Base-by-base conservation (phyloP, 2,113 vertebrate species). In the Motacilla tschutschensis region DNA sequence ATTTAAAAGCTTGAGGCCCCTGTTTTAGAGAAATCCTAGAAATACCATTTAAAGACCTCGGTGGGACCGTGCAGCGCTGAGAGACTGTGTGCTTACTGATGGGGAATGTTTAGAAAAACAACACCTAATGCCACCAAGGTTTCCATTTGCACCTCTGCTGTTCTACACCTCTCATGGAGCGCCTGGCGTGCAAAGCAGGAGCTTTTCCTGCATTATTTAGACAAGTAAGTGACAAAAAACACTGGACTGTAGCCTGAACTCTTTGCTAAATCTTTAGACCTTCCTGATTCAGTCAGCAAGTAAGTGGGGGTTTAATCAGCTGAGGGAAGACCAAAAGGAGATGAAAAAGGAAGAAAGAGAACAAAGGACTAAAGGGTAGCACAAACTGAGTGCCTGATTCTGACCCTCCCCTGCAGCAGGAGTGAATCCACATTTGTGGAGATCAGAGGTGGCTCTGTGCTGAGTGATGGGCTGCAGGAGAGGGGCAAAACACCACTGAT, bases 21-120 rank as follows among this genome's bases (percentile, higher is more conserved):
- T 86, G 71, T 46, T 92, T 88, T 28, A 88, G 55, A 83, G 84
- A 93, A 92, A 88, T 92, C 66, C 81, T 93, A 94, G 87, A 93
- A 94, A 93, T 84, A 93, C 53, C 40, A 21, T 87, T 95, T 95
- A 94, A 95, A 95, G 89, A 79, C 29, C 94, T 96, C 80, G 0
- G 35, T 76, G 94, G 92, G 94, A 90, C 79, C 0, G 1, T 50
- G 82, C 62, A 51, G 73, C 2, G 0, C 84, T 80, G 59, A 89
- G 91, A 92, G 84, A 10, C 80, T 54, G 85, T 58, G 7, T 86
- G 76, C 90, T 93, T 93, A 79, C 81, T 95, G 89, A 76, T 71
- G 92, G 90, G 43, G 92, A 95, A 92, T 95, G 93, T 88, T 96
- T 95, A 65, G 92, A 89, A 94, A 95, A 96, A 91, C 88, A 95